Evolutionary conservation across 2,888 invertebrate species (phyloP), one percentile per base, ranked within the genome.

Genomic region (Sycophila texana): DNA sequence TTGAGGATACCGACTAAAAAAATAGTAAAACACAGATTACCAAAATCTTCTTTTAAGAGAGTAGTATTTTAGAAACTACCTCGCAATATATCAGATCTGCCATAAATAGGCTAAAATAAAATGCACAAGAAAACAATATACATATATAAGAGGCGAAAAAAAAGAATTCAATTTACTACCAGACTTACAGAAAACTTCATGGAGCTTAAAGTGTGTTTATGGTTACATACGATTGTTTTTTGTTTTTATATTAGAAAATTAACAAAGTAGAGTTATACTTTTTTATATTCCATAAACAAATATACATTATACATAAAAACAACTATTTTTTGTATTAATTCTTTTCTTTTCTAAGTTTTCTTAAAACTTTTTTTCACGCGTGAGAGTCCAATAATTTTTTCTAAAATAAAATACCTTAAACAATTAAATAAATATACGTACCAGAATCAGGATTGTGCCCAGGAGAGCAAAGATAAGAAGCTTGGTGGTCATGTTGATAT

Each of bases 401-500:
- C 2, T 7, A 58, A 10, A 58, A 16, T 1, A 18, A 14, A 26
- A 13, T 26, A 13, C 12, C 12, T 3, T 7, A 13, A 10, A 57
- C 20, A 30, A 30, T 14, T 14, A 14, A 5, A 16, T 4, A 7
- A 1, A 4, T 22, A 18, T 57, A 55, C 20, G 39, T 70, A 70
- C 70, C 58, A 58, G 30, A 58, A 39, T 12, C 12, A 70, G 18
- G 0, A 18, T 58, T 4, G 55, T 30, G 16, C 70, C 58, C 58
- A 70, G 47, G 22, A 70, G 70, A 12, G 57, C 57, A 16, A 57
- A 20, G 22, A 70, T 22, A 5, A 70, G 70, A 10, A 22, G 20
- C 58, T 70, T 70, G 70, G 70, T 58, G 70, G 39, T 57, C 70
- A 70, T 58, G 57, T 58, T 68, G 14, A n/a, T 20, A 13, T 47